Evolutionary conservation across 2,113 vertebrate species (phyloP).

Genomic region (human): DNA sequence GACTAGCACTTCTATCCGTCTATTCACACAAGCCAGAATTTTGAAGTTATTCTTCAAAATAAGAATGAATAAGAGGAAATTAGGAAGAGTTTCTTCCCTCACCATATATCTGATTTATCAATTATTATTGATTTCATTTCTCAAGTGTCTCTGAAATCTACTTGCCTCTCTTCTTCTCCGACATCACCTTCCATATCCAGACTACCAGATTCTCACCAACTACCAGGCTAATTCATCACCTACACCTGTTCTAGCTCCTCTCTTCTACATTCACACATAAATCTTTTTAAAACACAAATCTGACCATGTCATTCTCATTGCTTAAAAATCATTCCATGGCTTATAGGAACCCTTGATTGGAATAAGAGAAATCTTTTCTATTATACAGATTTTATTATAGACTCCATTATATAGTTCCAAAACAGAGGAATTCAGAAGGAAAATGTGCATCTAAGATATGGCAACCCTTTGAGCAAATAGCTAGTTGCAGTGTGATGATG

Average conservation of each 20-base stretch:
- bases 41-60: constrained; percentile 4
- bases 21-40: background rate
- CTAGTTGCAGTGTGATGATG: background rate
- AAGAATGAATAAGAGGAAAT: too few relatives aligned
- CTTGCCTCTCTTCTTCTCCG: background rate
- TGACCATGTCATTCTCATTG: background rate
- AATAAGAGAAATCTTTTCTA: background rate
- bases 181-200: background rate
- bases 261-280: background rate
- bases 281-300: background rate
- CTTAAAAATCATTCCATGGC: background rate
- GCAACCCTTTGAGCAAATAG: background rate
- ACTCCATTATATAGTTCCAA: background rate
- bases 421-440: background rate
- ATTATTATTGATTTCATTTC: background rate
- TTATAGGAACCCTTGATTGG: background rate
- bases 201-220: background rate
- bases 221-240: background rate
- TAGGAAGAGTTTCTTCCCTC: background rate
- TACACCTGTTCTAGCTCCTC: background rate
- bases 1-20: too few relatives aligned
- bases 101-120: background rate
- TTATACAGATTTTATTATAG: background rate
- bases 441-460: background rate
- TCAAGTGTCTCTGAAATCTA: background rate